Conservation (phyloP, 92 coral and sea anemone genomes). For the Pocillopora meandrina region DNA sequence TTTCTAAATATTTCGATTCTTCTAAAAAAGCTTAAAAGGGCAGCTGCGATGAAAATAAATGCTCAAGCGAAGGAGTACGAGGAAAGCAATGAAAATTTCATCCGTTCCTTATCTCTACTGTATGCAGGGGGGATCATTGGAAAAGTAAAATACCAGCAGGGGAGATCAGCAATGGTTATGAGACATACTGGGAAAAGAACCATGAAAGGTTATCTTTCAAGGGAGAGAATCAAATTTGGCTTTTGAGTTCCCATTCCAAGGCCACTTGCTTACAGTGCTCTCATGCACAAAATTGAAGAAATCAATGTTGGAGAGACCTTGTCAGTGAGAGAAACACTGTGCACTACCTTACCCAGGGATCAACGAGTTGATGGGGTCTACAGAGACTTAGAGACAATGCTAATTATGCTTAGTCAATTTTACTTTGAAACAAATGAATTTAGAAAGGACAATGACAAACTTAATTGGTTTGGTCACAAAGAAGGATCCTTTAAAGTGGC, state of each 20-base stretch:
- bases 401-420: slow-evolving; percentile 41
- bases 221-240: slow-evolving; percentile 36
- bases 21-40: slow-evolving; percentile 49
- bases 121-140: slow-evolving; percentile 64
- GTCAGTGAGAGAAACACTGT: slow-evolving; percentile 37
- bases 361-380: slow-evolving; percentile 59
- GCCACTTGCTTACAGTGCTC: slow-evolving; percentile 42
- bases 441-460: slow-evolving; percentile 50
- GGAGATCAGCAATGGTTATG: slow-evolving; percentile 58
- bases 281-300: slow-evolving; percentile 34
- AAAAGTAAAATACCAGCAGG: slow-evolving; percentile 59
- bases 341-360: slow-evolving; percentile 39
- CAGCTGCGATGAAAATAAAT: slow-evolving; percentile 34
- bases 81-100: slow-evolving; percentile 39
- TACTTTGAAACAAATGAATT: slow-evolving; percentile 55
- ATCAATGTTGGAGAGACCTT: slow-evolving; percentile 54
- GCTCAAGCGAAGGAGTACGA: slow-evolving; percentile 38
- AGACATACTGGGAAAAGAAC: slow-evolving; percentile 47
- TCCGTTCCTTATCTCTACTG: slow-evolving; percentile 55
- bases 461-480: slow-evolving; percentile 58
- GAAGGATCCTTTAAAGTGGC: slow-evolving; percentile 61
- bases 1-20: slow-evolving; percentile 20
- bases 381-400: slow-evolving; percentile 45
- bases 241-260: slow-evolving; percentile 49
- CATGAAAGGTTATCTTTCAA: slow-evolving; percentile 44